These are phyloP conservation scores for Brenthis daphne DNA, from an alignment of 2,888 invertebrate species.

Conservation along the genomic window DNA sequence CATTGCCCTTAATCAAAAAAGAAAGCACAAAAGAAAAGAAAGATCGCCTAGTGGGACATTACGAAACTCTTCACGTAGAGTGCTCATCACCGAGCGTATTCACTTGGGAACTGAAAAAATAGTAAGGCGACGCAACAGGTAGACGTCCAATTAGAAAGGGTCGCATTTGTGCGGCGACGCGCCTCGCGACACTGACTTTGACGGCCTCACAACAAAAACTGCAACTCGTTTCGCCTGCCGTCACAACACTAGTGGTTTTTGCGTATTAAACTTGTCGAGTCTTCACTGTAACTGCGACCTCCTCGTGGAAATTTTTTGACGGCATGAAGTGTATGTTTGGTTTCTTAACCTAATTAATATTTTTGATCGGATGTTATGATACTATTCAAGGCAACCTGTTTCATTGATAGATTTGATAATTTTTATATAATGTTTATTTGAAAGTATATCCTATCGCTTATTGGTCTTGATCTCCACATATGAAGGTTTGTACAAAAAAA, in stretches of 20 bases:
- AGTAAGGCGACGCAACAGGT: conserved; percentile 76
- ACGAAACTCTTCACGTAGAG: conserved; percentile 66
- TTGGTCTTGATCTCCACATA: too few species aligned
- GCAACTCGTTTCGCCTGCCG: conserved; percentile 68
- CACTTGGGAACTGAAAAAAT: conserved; percentile 60
- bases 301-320: conserved; percentile 46
- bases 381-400: background rate
- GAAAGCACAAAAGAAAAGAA: conserved; percentile 36
- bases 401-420: background rate
- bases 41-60: conserved; percentile 56
- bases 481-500: too few species aligned
- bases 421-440: background rate
- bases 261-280: conserved; percentile 59
- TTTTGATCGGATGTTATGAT: conserved; percentile 28
- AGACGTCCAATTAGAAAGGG: conserved; percentile 78
- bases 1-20: conserved; percentile 19
- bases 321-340: conserved; percentile 19
- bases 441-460: too few species aligned
- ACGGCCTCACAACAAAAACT: conserved; percentile 70
- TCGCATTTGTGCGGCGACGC: conserved; percentile 69
- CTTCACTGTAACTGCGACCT: conserved; percentile 68
- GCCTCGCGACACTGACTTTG: conserved; percentile 74
- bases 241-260: conserved; percentile 69
- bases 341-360: conserved; percentile 13
- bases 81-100: conserved; percentile 63